Percentiles rank a stretch among this genome's conserved stretches.
Evolutionary conservation across 2,797 vertebrate genomes (phyloP).

Genomic region (Taeniopygia guttata): DNA sequence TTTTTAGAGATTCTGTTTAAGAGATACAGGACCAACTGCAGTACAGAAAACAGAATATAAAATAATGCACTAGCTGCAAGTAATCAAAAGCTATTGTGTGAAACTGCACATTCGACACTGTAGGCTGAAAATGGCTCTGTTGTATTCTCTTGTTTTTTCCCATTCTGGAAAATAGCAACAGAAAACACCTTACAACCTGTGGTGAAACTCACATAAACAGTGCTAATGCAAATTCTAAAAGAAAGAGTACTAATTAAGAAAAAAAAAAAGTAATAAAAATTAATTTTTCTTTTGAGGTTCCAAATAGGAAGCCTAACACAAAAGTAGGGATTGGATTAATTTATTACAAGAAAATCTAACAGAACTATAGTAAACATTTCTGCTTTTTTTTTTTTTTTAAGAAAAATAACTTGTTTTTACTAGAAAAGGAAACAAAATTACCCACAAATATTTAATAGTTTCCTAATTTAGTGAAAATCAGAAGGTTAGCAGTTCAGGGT

Average conservation of each 20-base stretch:
- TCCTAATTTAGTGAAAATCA: neutral
- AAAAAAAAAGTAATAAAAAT: neutral
- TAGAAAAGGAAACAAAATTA: neutral
- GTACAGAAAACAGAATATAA: neutral
- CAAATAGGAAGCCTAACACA: neutral
- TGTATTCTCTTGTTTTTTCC: neutral
- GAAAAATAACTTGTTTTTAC: neutral
- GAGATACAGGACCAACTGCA: neutral
- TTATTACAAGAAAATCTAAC: neutral
- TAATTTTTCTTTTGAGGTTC: neutral
- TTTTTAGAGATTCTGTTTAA: neutral
- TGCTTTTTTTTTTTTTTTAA: neutral
- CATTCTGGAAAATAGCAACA: neutral
- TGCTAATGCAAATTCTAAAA: neutral
- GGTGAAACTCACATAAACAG: neutral
- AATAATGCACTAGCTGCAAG: conserved; percentile 18
- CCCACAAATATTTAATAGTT: neutral
- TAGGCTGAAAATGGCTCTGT: neutral
- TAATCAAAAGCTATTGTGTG: conserved; percentile 48
- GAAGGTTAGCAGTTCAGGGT: neutral
- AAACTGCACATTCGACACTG: neutral
- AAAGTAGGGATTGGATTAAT: neutral
- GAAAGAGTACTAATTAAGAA: neutral
- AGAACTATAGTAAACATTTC: neutral
- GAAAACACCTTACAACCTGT: neutral